phyloP scores from a whole-genome alignment of 2,888 invertebrate species.

The Phyto melanocephala region DNA sequence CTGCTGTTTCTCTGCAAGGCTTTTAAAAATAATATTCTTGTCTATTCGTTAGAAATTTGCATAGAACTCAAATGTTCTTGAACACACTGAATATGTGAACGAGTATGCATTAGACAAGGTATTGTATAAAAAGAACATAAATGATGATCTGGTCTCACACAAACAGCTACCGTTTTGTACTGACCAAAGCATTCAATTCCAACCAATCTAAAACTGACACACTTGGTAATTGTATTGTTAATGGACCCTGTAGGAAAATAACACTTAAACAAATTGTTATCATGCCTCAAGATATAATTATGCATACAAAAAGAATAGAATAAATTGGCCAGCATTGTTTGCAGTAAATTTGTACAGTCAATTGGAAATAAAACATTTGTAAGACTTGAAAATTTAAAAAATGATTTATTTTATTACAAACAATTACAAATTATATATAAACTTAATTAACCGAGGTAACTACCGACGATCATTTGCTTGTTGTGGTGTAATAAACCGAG shows the following conservation, averaged over 20 bases:
- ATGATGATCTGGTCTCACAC: conserved; percentile 54
- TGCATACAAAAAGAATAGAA: too few species aligned
- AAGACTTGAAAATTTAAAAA: too few species aligned
- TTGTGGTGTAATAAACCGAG: too few species aligned
- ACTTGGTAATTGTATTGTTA: conserved; percentile 12
- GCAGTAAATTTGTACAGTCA: too few species aligned
- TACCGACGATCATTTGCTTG: too few species aligned
- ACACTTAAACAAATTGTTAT: too few species aligned
- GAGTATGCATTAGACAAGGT: conserved; percentile 18
- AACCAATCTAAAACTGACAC: conserved; percentile 17
- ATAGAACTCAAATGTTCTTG: conserved; percentile 59
- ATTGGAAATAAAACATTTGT: too few species aligned
- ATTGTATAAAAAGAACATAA: conserved; percentile 18
- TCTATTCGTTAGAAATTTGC: conserved; percentile 62
- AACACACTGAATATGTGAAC: conserved; percentile 33
- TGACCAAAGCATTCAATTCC: conserved; percentile 26
- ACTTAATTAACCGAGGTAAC: too few species aligned
- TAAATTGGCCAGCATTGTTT: too few species aligned
- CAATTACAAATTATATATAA: too few species aligned
- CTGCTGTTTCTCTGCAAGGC: background rate
- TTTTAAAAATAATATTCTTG: conserved; percentile 42
- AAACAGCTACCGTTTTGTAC: conserved; percentile 53
- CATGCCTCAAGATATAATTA: too few species aligned
- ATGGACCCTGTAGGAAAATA: conserved; percentile 12
- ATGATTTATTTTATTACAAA: too few species aligned